Conservation (phyloP, 2,888 invertebrate genomes). For the Sphecodes monilicornis region DNA sequence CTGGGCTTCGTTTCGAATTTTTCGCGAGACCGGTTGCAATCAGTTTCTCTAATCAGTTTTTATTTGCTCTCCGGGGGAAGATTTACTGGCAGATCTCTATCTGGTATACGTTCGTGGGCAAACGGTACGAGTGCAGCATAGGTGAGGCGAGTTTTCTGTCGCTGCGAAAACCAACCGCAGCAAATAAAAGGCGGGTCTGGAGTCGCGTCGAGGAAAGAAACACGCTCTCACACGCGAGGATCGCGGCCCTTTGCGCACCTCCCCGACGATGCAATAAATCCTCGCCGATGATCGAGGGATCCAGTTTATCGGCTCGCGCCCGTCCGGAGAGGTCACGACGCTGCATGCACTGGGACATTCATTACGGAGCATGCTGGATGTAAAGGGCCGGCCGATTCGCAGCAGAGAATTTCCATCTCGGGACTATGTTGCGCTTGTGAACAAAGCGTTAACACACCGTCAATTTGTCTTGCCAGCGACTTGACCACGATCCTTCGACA, state of each 20-base stretch:
- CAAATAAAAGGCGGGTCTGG: conserved; percentile 39
- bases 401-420: conserved; percentile 50
- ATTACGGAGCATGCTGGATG: conserved; percentile 54
- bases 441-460: conserved; percentile 40
- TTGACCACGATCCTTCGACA: background rate
- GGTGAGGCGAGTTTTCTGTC: conserved; percentile 35
- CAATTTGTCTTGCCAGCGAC: conserved; percentile 39
- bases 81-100: conserved; percentile 8
- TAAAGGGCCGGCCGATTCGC: conserved; percentile 55
- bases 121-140: background rate
- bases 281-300: conserved; percentile 69
- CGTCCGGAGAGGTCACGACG: conserved; percentile 62
- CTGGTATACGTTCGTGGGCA: background rate
- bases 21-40: background rate
- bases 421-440: conserved; percentile 33
- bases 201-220: conserved; percentile 39
- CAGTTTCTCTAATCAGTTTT: conserved; percentile 9
- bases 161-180: conserved; percentile 24
- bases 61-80: background rate
- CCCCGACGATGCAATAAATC: conserved; percentile 67
- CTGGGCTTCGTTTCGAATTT: background rate
- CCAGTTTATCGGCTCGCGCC: conserved; percentile 65
- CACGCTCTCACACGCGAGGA: conserved; percentile 52
- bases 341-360: conserved; percentile 64
- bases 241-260: conserved; percentile 56